A percentile compares a stretch with the other conserved stretches of the same genome.
Conservation (phyloP, 1,140 invertebrate species). For the Sitophilus oryzae region DNA sequence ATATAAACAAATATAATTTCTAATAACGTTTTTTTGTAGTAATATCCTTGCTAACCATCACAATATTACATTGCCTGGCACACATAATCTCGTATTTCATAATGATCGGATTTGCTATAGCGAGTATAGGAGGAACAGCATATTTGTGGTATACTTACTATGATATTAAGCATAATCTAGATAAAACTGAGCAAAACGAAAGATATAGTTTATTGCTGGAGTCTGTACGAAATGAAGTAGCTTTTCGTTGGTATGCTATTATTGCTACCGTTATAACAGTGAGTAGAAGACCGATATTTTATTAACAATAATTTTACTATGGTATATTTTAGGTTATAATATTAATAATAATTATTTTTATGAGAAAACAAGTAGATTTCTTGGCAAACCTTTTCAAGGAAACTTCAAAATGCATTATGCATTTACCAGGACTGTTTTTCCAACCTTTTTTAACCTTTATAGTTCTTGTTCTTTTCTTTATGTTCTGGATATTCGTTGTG, state of each 20-base stretch:
- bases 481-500: conserved; percentile 80
- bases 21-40: conserved; percentile 52
- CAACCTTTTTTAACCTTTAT: conserved; percentile 84
- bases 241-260: conserved; percentile 78
- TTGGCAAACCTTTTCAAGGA: conserved; percentile 80
- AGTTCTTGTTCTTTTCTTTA: conserved; percentile 69
- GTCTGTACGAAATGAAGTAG: conserved; percentile 77
- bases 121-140: conserved; percentile 67
- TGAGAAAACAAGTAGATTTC: conserved; percentile 74
- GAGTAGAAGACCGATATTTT: no score
- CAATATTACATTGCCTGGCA: conserved; percentile 78
- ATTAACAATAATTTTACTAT: no score
- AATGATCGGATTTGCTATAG: conserved; percentile 69
- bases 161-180: conserved; percentile 65
- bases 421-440: conserved; percentile 77
- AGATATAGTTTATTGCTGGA: conserved; percentile 50
- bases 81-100: conserved; percentile 80
- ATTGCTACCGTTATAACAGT: conserved; percentile 83
- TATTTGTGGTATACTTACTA: conserved; percentile 87
- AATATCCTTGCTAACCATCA: conserved; percentile 74
- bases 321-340: conserved; percentile 64
- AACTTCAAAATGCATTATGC: conserved; percentile 75
- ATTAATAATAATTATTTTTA: conserved; percentile 68
- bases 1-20: conserved; percentile 9
- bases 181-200: conserved; percentile 47